These are phyloP conservation scores for Synanthedon andrenaeformis DNA, from an alignment of 2,888 invertebrate species.

Conservation along the genomic window DNA sequence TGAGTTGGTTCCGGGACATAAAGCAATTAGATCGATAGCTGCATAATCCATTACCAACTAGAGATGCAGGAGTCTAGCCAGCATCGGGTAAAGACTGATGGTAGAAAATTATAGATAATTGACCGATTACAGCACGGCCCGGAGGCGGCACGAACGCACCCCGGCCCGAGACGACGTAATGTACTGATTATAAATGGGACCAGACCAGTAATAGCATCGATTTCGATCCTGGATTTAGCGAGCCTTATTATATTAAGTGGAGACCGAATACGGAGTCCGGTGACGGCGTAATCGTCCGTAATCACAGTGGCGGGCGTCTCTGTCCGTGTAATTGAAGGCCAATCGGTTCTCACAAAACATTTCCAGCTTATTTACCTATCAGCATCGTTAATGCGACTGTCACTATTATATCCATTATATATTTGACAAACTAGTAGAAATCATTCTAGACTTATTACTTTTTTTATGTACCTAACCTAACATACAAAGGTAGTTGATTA, in stretches of 20 bases:
- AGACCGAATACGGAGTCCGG: constrained; percentile 52
- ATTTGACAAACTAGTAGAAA: not conserved
- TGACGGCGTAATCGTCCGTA: constrained; percentile 62
- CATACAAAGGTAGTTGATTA: no score
- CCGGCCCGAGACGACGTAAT: constrained; percentile 25
- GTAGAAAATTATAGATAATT: constrained; percentile 68
- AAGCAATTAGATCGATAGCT: constrained; percentile 60
- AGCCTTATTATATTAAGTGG: constrained; percentile 69
- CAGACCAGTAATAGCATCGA: constrained; percentile 62
- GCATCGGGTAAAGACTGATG: constrained; percentile 59
- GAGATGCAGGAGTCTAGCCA: constrained; percentile 40
- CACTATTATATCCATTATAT: constrained; percentile 5
- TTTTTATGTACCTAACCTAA: no score
- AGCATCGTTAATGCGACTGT: constrained; percentile 28
- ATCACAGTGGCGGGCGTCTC: constrained; percentile 38
- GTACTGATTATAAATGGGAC: constrained; percentile 57
- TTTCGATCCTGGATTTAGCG: constrained; percentile 57
- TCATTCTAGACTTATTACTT: no score
- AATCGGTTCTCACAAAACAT: constrained; percentile 18
- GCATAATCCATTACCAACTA: constrained; percentile 33
- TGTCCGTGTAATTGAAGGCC: constrained; percentile 16
- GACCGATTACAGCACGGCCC: constrained; percentile 54
- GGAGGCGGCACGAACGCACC: constrained; percentile 24
- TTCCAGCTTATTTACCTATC: constrained; percentile 8
- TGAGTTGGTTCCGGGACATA: constrained; percentile 14